A percentile compares a stretch with the other conserved stretches of the same genome.
Conservation (phyloP, 2,797 vertebrate species). For the Sandelia bainsii region DNA sequence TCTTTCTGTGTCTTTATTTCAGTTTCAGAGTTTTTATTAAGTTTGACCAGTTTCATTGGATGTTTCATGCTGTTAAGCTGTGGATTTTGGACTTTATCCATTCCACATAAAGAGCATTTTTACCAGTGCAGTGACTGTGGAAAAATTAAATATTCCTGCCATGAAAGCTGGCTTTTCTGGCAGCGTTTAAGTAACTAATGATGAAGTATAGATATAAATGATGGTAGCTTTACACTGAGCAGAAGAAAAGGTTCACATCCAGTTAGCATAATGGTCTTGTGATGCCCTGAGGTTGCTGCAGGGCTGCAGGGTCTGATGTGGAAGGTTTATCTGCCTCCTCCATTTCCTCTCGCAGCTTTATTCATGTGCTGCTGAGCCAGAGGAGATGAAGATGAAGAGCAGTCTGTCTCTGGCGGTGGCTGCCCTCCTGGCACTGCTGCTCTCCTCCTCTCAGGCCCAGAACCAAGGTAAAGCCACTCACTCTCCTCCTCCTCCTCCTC, state of each 20-base stretch:
- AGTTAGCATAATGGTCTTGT: neutral
- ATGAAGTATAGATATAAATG: too few relatives aligned
- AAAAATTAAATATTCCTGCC: neutral
- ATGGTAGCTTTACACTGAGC: neutral
- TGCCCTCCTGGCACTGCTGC: conserved; percentile 86
- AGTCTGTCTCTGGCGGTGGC: conserved; percentile 84
- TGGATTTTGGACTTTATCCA: neutral
- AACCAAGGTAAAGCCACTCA: conserved; percentile 85
- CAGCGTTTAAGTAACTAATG: neutral
- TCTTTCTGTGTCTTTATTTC: neutral
- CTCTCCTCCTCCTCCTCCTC: conserved; percentile 28
- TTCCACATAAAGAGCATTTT: neutral
- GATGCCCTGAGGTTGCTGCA: conserved; percentile 15
- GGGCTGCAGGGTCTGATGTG: neutral
- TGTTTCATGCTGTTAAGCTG: neutral
- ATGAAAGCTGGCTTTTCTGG: neutral
- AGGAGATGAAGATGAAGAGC: conserved; percentile 87
- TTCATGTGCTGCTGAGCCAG: conserved; percentile 90
- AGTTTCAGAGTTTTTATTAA: neutral
- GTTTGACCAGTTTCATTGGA: neutral
- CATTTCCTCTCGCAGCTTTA: conserved; percentile 80
- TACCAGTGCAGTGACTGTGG: neutral
- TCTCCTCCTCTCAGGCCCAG: conserved; percentile 88
- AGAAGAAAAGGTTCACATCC: neutral
- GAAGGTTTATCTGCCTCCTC: conserved; percentile 27